Base-by-base conservation (phyloP, 1,140 invertebrate species). In the Solenopsis invicta region DNA sequence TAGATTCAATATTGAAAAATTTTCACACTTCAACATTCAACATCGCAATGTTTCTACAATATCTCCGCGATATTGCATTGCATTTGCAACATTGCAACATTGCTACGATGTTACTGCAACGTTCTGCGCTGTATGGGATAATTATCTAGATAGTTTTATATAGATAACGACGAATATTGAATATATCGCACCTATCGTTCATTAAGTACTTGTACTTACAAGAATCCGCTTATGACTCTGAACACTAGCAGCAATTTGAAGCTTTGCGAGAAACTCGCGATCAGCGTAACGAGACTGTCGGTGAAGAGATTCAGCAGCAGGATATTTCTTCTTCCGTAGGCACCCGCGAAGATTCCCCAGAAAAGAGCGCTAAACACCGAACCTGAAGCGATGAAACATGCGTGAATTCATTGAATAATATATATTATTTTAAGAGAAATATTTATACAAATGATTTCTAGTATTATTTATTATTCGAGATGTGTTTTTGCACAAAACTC, bases 311-410 rank as follows among this genome's bases (percentile, higher is more conserved):
- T 97, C n/a, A 95, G 91, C 34, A 97, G 93, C 18, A 97, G 93
- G 21, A 97, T 95, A 13, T 96, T 95, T 75, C 96, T 95, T 50
- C 97, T 95, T 1, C 97, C 97, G n/a, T 96, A 95, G 1, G 96
- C 95, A 91, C 97, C 97, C 1, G 96, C 96, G 9, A 97, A 94
- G 4, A 96, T 95, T 10, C 97, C 97, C 97, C 97, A 97, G 76
- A 97, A 94, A 85, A 96, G 95, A 3, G 96, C 95, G 81, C 96
- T 96, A 4, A 95, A 91, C 4, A 96, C 95, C 29, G 96, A 96
- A 91, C 96, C 96, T 96, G 87, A 91, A 61, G 10, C 12, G 6
- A 61, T 37, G 9, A n/a, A 29, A 48, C 18, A n/a, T 21, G 0
- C 34, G 5, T 45, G 37, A 67, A 24, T 34, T n/a, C 29, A 45